Percentiles rank a stretch among this genome's conserved stretches.
These are phyloP conservation scores for Desmophyllum pertusum DNA, from an alignment of 92 coral and sea anemone genomes.

Conservation along the genomic window DNA sequence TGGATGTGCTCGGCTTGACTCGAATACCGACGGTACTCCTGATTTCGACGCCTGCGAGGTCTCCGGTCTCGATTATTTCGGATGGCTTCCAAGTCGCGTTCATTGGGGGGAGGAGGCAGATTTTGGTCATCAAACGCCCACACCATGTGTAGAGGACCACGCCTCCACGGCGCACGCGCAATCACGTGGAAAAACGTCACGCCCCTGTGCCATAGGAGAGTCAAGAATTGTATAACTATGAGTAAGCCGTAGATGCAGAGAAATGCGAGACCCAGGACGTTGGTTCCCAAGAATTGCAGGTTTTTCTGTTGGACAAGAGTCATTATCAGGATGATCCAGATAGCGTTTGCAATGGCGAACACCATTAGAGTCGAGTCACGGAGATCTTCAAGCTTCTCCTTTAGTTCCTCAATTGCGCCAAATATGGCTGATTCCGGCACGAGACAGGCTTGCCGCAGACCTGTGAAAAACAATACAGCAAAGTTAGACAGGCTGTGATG, in stretches of 20 bases:
- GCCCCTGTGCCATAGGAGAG: slow-evolving; percentile 90
- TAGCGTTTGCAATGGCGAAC: slow-evolving; percentile 67
- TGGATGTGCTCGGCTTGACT: background rate
- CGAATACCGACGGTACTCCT: background rate
- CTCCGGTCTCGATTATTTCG: slow-evolving; percentile 56
- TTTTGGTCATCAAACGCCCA: slow-evolving; percentile 81
- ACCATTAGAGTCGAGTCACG: slow-evolving; percentile 71
- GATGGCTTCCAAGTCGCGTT: slow-evolving; percentile 58
- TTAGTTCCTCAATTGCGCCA: slow-evolving; percentile 87
- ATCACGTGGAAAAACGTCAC: slow-evolving; percentile 81
- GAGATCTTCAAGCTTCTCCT: slow-evolving; percentile 91
- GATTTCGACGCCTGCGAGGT: slow-evolving; percentile 13
- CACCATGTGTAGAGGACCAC: slow-evolving; percentile 69
- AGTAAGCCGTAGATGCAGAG: slow-evolving; percentile 77
- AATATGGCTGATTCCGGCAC: slow-evolving; percentile 93
- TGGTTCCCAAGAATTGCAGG: slow-evolving; percentile 66
- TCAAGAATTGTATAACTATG: slow-evolving; percentile 74
- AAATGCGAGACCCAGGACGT: slow-evolving; percentile 83
- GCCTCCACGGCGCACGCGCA: slow-evolving; percentile 97
- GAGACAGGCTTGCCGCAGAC: slow-evolving; percentile 81
- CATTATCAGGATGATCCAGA: slow-evolving; percentile 83
- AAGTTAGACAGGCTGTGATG: background rate
- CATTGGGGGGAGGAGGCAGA: slow-evolving; percentile 79
- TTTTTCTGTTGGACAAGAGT: slow-evolving; percentile 49
- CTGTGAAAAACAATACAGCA: background rate